A percentile compares a stretch with the other conserved stretches of the same genome.
phyloP scores from a whole-genome alignment of 2,888 invertebrate genomes.

The Dascillus cervinus region DNA sequence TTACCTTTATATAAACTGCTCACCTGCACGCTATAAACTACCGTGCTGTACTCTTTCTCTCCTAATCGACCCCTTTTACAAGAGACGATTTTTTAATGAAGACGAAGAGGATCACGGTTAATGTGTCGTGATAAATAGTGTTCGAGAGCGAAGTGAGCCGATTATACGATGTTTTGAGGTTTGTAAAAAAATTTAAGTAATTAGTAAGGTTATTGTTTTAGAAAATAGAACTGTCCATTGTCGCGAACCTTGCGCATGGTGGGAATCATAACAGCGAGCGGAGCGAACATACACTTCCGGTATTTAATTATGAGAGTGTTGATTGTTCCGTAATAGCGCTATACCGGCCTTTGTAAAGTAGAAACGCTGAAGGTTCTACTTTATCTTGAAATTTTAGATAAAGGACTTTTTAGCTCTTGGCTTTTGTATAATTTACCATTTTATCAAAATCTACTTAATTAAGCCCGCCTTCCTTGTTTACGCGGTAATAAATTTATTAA shows the following conservation, averaged over 20 bases:
- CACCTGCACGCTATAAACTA: slow-evolving; percentile 17
- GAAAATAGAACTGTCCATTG: slow-evolving; percentile 19
- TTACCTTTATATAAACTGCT: slow-evolving; percentile 19
- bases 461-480: too few relatives aligned
- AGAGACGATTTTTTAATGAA: not conserved
- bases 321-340: too few relatives aligned
- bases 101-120: too few relatives aligned
- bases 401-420: too few relatives aligned
- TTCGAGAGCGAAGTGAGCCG: not conserved
- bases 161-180: too few relatives aligned
- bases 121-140: not conserved
- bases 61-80: not conserved
- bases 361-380: too few relatives aligned
- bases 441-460: too few relatives aligned
- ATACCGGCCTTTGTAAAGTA: too few relatives aligned
- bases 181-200: slow-evolving; percentile 15
- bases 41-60: slow-evolving; percentile 4
- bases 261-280: slow-evolving; percentile 15
- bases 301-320: slow-evolving; percentile 25
- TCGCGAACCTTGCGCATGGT: slow-evolving; percentile 16
- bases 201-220: slow-evolving; percentile 18
- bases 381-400: too few relatives aligned
- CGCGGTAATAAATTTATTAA: too few relatives aligned
- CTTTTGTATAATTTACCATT: too few relatives aligned
- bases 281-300: slow-evolving; percentile 22